These are phyloP conservation scores for Boloria euphrosyne DNA, from an alignment of 2,888 invertebrate genomes.

Conservation along the genomic window DNA sequence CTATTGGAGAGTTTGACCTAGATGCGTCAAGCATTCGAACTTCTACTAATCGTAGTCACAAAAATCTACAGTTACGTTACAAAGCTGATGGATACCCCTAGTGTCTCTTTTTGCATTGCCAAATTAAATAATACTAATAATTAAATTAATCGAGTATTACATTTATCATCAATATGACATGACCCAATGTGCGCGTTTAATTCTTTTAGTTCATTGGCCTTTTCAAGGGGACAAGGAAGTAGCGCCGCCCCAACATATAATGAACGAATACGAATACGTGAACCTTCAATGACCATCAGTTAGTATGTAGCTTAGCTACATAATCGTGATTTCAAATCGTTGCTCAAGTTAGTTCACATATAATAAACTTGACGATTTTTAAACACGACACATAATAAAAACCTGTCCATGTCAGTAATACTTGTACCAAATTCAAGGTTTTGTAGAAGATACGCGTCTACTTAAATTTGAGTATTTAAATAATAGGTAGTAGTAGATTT, in stretches of 20 bases:
- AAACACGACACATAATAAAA: slow-evolving; percentile 37
- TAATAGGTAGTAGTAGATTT: slow-evolving; percentile 1
- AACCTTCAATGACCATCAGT: slow-evolving; percentile 49
- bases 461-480: slow-evolving; percentile 9
- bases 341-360: slow-evolving; percentile 15
- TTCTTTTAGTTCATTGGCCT: slow-evolving; percentile 57
- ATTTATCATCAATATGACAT: background rate
- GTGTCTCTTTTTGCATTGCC: background rate
- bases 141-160: background rate
- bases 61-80: slow-evolving; percentile 31
- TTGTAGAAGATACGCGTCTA: slow-evolving; percentile 28
- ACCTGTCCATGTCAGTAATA: slow-evolving; percentile 37
- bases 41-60: slow-evolving; percentile 34
- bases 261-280: slow-evolving; percentile 34
- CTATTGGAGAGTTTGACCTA: slow-evolving; percentile 41
- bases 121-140: background rate
- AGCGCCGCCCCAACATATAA: slow-evolving; percentile 53
- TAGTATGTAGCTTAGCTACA: slow-evolving; percentile 21
- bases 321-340: slow-evolving; percentile 29
- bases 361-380: slow-evolving; percentile 21
- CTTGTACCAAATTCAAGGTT: slow-evolving; percentile 42
- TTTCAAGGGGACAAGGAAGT: slow-evolving; percentile 70
- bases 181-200: slow-evolving; percentile 50
- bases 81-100: background rate
- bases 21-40: slow-evolving; percentile 35